phyloP scores from a whole-genome alignment of 1,140 invertebrate genomes.

The Agraylea sexmaculata region DNA sequence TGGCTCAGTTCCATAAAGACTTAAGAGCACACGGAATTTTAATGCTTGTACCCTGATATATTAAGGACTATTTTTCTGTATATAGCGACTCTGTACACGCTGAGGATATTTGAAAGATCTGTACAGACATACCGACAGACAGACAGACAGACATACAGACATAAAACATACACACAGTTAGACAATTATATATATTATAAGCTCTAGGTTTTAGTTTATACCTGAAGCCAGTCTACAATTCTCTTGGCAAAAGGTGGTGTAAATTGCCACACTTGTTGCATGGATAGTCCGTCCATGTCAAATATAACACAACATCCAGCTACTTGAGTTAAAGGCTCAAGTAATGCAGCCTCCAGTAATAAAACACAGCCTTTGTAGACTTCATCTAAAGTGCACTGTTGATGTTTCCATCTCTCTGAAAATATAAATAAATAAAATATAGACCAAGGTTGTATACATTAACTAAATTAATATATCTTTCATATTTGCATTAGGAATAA shows the following conservation, averaged over 20 bases:
- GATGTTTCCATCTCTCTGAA: constrained; percentile 73
- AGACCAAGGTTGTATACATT: neutral
- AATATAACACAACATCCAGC: constrained; percentile 66
- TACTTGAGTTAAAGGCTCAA: constrained; percentile 65
- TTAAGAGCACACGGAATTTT: too few relatives aligned
- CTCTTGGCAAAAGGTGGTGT: constrained; percentile 70
- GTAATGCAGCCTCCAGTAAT: constrained; percentile 66
- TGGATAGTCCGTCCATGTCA: constrained; percentile 69
- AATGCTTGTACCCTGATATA: too few relatives aligned
- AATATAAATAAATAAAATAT: constrained; percentile 16
- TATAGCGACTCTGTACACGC: too few relatives aligned
- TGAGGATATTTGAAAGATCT: too few relatives aligned
- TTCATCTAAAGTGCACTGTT: constrained; percentile 64
- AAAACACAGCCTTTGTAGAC: constrained; percentile 72
- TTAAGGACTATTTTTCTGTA: too few relatives aligned
- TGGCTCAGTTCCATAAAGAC: too few relatives aligned
- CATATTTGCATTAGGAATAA: neutral
- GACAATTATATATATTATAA: neutral
- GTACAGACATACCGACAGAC: too few relatives aligned
- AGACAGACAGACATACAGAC: too few relatives aligned
- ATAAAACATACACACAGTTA: too few relatives aligned
- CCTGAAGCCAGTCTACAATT: constrained; percentile 71
- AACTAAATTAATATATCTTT: neutral
- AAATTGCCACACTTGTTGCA: constrained; percentile 73
- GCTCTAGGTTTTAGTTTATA: too few relatives aligned